These are phyloP conservation scores for Plectropomus leopardus DNA, from an alignment of 2,113 vertebrate genomes.

Conservation along the genomic window DNA sequence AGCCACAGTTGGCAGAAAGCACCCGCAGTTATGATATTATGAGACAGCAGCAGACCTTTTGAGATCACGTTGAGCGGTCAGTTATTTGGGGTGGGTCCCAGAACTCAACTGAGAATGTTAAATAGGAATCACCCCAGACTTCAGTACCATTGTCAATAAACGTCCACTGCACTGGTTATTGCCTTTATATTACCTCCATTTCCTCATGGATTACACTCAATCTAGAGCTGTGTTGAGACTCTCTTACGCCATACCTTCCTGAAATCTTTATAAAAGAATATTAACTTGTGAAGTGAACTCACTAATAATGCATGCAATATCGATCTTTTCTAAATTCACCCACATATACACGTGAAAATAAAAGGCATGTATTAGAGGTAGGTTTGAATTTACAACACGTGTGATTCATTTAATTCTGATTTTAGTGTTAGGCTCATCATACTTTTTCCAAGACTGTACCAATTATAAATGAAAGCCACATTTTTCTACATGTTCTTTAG, in stretches of 20 bases:
- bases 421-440: neutral
- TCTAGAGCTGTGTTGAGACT: neutral
- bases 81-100: constrained; percentile 50
- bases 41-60: constrained; percentile 62
- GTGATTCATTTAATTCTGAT: neutral
- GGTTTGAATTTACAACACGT: too few species aligned
- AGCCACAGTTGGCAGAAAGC: constrained; percentile 60
- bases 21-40: constrained; percentile 68
- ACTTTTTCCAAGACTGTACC: neutral
- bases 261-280: neutral
- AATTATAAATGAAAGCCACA: neutral
- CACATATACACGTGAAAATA: neutral
- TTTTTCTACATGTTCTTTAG: neutral
- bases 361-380: neutral
- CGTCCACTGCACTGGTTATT: neutral
- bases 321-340: neutral
- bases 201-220: neutral
- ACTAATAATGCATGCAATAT: constrained; percentile 1
- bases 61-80: constrained; percentile 43
- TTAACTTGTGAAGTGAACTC: neutral
- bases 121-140: constrained; percentile 29
- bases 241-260: neutral
- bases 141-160: constrained; percentile 16
- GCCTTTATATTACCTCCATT: neutral
- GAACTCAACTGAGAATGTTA: constrained; percentile 41